phyloP scores from a whole-genome alignment of 2,888 invertebrate species.

The Andrena trimmerana region DNA sequence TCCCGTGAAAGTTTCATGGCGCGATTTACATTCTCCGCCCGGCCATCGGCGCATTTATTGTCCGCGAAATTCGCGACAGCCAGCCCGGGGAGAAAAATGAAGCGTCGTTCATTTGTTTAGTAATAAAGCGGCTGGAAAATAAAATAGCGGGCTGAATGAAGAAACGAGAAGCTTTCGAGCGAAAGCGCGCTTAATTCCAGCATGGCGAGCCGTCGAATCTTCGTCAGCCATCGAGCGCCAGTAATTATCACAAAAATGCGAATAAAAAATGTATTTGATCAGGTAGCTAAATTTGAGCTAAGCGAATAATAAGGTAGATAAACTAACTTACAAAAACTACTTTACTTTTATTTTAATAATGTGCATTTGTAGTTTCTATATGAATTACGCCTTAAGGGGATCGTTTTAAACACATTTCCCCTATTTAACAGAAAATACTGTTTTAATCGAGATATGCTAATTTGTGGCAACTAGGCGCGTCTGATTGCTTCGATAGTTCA shows the following conservation, averaged over 20 bases:
- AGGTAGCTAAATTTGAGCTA: too few species aligned
- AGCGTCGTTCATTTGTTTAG: slow-evolving; percentile 11
- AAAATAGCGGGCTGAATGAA: neutral
- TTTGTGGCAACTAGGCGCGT: neutral
- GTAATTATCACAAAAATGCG: too few species aligned
- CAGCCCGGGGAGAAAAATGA: neutral
- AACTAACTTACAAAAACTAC: too few species aligned
- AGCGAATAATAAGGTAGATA: too few species aligned
- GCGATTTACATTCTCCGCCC: slow-evolving; percentile 47
- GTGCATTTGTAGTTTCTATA: too few species aligned
- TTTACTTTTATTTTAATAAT: too few species aligned
- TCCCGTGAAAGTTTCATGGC: slow-evolving; percentile 40
- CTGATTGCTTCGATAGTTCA: neutral
- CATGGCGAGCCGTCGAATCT: too few species aligned
- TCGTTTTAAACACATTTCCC: too few species aligned
- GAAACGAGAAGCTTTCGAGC: neutral
- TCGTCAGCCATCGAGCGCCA: too few species aligned
- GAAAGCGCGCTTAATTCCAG: too few species aligned
- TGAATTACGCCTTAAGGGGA: too few species aligned
- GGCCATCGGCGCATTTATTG: slow-evolving; percentile 34
- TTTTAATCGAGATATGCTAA: neutral
- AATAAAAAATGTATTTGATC: too few species aligned
- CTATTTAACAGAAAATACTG: neutral
- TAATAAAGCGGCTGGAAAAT: slow-evolving; percentile 11
- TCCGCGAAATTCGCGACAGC: slow-evolving; percentile 32